Evolutionary conservation across 2,888 invertebrate genomes (phyloP).

Genomic region (Troides aeacus): DNA sequence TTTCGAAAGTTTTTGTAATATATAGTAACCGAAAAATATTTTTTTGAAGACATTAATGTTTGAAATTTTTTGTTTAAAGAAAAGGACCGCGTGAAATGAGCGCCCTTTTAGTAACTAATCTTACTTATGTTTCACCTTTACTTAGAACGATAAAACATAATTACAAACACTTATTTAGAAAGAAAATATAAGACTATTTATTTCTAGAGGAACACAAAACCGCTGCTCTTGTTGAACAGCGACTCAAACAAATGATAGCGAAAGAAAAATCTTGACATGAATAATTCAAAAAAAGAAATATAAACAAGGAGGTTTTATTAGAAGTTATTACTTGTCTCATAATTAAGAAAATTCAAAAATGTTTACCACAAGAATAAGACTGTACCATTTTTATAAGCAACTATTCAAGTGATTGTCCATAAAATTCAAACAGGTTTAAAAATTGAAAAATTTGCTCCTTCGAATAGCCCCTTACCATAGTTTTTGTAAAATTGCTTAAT

Average conservation of each 20-base stretch:
- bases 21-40: slow-evolving; percentile 51
- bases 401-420: no score
- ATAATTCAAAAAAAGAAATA: slow-evolving; percentile 24
- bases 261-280: slow-evolving; percentile 10
- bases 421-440: no score
- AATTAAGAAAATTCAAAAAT: not conserved
- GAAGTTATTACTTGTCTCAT: no score
- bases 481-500: no score
- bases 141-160: slow-evolving; percentile 31
- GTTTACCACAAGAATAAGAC: no score
- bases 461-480: no score
- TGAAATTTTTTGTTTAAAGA: slow-evolving; percentile 39
- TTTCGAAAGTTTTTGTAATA: slow-evolving; percentile 64
- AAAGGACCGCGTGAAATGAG: slow-evolving; percentile 49
- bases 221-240: slow-evolving; percentile 34
- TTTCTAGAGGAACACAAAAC: slow-evolving; percentile 32
- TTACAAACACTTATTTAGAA: slow-evolving; percentile 28
- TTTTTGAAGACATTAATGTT: slow-evolving; percentile 61
- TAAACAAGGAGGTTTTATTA: not conserved
- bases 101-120: slow-evolving; percentile 43
- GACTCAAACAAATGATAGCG: slow-evolving; percentile 25
- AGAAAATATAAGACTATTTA: slow-evolving; percentile 25
- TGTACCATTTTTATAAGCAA: no score
- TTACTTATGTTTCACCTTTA: slow-evolving; percentile 30
- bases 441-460: no score